Conservation (phyloP, 2,888 invertebrate genomes). For the Thera britannica region DNA sequence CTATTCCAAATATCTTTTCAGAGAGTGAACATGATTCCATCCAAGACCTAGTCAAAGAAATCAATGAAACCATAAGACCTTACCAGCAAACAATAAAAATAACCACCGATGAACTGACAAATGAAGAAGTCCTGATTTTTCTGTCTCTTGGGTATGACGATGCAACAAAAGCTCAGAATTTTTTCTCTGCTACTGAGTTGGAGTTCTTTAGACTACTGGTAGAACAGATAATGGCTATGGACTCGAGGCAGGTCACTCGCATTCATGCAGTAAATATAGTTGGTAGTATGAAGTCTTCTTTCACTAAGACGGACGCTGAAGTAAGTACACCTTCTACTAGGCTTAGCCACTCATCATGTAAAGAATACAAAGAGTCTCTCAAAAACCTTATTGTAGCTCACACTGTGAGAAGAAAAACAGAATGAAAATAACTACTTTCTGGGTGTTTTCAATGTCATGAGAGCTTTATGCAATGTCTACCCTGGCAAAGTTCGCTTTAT, state of each 20-base stretch:
- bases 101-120: conserved; percentile 66
- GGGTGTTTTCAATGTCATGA: no score
- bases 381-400: no score
- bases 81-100: conserved; percentile 70
- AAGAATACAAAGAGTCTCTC: no score
- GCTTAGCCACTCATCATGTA: background rate
- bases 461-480: no score
- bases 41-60: conserved; percentile 60
- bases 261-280: conserved; percentile 72
- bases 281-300: conserved; percentile 63
- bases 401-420: no score
- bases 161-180: conserved; percentile 69
- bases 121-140: conserved; percentile 70
- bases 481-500: no score
- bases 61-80: conserved; percentile 67
- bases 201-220: conserved; percentile 72
- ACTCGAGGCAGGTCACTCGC: conserved; percentile 67
- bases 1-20: conserved; percentile 43
- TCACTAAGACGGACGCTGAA: conserved; percentile 72
- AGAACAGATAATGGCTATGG: conserved; percentile 72
- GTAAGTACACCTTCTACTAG: conserved; percentile 49
- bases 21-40: conserved; percentile 51
- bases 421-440: no score
- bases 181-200: conserved; percentile 67
- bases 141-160: conserved; percentile 69